Base-by-base conservation (phyloP, 2,888 invertebrate genomes). In the Globia sparganii region DNA sequence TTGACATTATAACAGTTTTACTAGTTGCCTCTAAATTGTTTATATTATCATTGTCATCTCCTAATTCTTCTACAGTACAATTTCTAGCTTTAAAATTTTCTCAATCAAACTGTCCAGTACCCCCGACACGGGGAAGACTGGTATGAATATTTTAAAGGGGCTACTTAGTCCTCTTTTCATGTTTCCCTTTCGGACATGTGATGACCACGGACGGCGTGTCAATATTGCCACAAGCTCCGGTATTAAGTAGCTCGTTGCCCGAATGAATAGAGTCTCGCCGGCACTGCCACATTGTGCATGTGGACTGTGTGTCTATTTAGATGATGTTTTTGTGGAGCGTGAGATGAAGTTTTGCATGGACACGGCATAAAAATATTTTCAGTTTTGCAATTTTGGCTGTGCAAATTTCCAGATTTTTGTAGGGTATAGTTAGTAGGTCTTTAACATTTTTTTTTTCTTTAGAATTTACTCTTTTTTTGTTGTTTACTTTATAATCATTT, bases 211-310 rank as follows among this genome's bases (percentile, higher is more conserved):
- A 82, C 86, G 88, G 88, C 87, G 90, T 89, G 95, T 94, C 94
- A 96, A 96, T 95, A 94, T 96, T 96, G 92, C 91, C 96, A 86
- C 92, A 90, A 91, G 92, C 93, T 91, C 85, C 87, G 92, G 93
- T 93, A 95, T 95, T 96, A 95, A 96, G 95, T 96, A 95, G 96
- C 96, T 95, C 94, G 92, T 93, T 92, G 91, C 91, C 79, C 65
- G 85, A 84, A 85, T 96, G 96, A 95, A 96, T 96, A 90, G 94
- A 91, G 92, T 91, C 94, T 91, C 92, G 87, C 87, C 86, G 85
- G 87, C 87, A 84, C 82, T 90, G 90, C 89, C 86, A 89, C 84
- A 88, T 88, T 89, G 90, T 88, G 84, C 87, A 85, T 89, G 90
- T 86, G 78, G 88, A 86, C 85, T 89, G 88, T 80, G 82, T 92